Evolutionary conservation across 2,797 vertebrate genomes (phyloP).

Genomic region (Pterois miles): DNA sequence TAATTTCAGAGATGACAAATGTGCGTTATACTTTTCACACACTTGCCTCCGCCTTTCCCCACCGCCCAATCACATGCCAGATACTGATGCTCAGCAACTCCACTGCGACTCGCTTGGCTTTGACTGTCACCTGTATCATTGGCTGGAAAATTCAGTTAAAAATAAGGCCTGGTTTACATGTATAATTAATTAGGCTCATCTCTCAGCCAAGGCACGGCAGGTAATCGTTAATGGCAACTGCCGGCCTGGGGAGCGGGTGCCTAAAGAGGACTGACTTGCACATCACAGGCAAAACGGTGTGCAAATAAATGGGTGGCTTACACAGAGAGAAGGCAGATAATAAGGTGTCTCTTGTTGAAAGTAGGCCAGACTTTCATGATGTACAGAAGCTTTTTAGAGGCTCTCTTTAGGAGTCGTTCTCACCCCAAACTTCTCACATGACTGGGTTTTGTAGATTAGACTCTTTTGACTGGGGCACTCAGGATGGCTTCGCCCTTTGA

Average conservation of each 20-base stretch:
- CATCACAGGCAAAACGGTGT: constrained; percentile 19
- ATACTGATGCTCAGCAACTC: not conserved
- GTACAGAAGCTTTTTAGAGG: constrained; percentile 22
- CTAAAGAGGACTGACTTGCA: constrained; percentile 44
- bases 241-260: constrained; percentile 41
- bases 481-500: constrained; percentile 15
- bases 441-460: constrained; percentile 61
- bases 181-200: constrained; percentile 73
- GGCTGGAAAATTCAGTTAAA: constrained; percentile 58
- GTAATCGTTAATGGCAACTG: constrained; percentile 71
- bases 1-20: constrained; percentile 71
- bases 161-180: constrained; percentile 65
- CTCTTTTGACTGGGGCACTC: constrained; percentile 25
- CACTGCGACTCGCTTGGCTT: constrained; percentile 25
- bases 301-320: constrained; percentile 42
- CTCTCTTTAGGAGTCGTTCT: constrained; percentile 25
- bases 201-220: constrained; percentile 55
- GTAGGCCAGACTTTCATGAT: constrained; percentile 17
- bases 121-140: constrained; percentile 68
- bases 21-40: constrained; percentile 26
- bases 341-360: constrained; percentile 16
- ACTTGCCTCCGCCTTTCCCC: constrained; percentile 29
- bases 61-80: constrained; percentile 13
- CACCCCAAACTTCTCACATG: constrained; percentile 50
- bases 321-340: constrained; percentile 36